Evolutionary conservation across 2,113 vertebrate species (phyloP), one percentile per base, ranked within the genome.

Genomic region (Conger conger): DNA sequence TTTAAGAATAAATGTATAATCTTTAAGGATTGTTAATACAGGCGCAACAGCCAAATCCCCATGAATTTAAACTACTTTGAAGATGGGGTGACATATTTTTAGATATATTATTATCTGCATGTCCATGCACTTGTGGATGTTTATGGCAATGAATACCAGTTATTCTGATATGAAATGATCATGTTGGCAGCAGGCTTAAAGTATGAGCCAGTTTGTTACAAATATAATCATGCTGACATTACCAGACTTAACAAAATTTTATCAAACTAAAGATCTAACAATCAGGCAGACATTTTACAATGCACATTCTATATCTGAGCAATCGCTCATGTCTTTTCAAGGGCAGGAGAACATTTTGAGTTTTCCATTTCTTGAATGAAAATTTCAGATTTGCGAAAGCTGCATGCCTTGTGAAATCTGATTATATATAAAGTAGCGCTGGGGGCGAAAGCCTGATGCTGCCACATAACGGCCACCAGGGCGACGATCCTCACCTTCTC

Each of bases 401-500:
- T 23, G 54, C 36, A 42, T 18, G 40, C 82, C 40, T 68, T 78
- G 76, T 79, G 77, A 40, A 79, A 16, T 79, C 33, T 79, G 77
- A n/a, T n/a, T n/a, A n/a, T n/a, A n/a, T n/a, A n/a, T 7, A 50
- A 53, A 81, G 23, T 27, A 7, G 15, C 16, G 23, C 35, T 40
- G 53, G 23, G 33, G 77, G 20, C 13, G 30, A 13, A 35, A 6
- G 30, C 3, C 76, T 17, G 6, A 80, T 33, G 30, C 30, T 27
- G 30, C 16, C 38, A 37, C 23, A 7, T 23, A n/a, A 27, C 1
- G 30, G 50, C 68, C 68, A 73, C 1, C n/a, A 33, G 18, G 40
- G 76, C 23, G 60, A 23, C 60, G 5, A 4, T n/a, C 0, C 8
- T 86, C 93, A 99, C 98, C 96, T 97, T 98, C 91, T 99, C 98